A percentile compares a stretch with the other conserved stretches of the same genome.
These are phyloP conservation scores for Lepidotrigona ventralis DNA, from an alignment of 1,140 invertebrate genomes.

Conservation along the genomic window DNA sequence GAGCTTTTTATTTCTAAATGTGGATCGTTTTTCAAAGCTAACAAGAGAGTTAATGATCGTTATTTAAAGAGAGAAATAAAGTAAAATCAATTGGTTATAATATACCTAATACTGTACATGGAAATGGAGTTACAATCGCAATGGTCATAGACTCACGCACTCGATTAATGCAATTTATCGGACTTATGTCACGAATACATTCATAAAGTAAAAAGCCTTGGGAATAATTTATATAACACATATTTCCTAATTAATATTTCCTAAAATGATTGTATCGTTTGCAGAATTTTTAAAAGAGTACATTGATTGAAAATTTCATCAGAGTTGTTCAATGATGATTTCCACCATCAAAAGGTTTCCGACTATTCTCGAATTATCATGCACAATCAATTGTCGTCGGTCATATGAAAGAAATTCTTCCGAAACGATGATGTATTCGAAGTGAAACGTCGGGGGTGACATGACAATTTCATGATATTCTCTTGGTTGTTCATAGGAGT, in stretches of 20 bases:
- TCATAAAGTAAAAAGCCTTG: neutral
- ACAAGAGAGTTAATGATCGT: no score
- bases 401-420: neutral
- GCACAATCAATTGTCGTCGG: neutral
- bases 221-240: neutral
- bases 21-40: no score
- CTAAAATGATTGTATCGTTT: neutral
- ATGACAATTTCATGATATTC: conserved; percentile 38
- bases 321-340: neutral
- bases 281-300: no score
- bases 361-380: neutral
- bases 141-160: neutral
- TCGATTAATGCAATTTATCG: neutral
- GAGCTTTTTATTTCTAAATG: no score
- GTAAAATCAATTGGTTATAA: no score
- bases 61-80: no score
- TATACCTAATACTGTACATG: neutral
- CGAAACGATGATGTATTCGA: neutral
- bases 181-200: neutral
- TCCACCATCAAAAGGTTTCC: neutral
- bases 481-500: neutral
- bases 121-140: neutral
- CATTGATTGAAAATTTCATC: no score
- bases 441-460: conserved; percentile 41
- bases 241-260: neutral